Evolutionary conservation across 2,797 vertebrate genomes (phyloP), one percentile per base, ranked within the genome.

Genomic region (Crypturellus tataupa): DNA sequence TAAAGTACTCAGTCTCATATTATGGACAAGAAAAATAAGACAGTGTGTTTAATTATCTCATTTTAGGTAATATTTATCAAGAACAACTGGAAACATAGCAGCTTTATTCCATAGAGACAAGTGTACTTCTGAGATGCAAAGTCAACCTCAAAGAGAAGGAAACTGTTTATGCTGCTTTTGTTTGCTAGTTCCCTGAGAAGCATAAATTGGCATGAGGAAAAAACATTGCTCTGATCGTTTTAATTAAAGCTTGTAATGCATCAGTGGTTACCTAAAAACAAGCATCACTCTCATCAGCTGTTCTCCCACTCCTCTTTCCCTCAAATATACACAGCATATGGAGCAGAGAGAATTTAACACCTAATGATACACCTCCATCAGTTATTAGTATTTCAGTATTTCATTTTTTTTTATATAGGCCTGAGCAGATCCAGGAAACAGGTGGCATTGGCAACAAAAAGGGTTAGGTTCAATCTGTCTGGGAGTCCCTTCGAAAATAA

Each of bases 181-280:
- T 97, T 97, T 95, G 78, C 42, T 75, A 92, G 73, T 76, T 96
- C 75, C 72, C 86, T 87, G 67, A 83, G 86, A 95, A 97, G 89
- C 73, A 96, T 85, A 96, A 68, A 94, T 90, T 97, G 95, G 80
- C 77, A 92, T 64, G 46, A 96, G 65, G 84, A 97, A 97, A 88
- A 80, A 40, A 90, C 47, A 76, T 76, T 85, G 40, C 80, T 75
- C 85, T 92, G 90, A 96, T 90, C 42, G 92, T 96, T 97, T 97
- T 97, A 97, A 98, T 97, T 97, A 97, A 97, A 97, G 82, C 55
- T 95, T 96, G 75, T 55, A 85, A 91, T 64, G 91, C 80, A 86
- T 92, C 86, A 84, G 65, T 92, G 82, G 49, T 59, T 94, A 85
- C 55, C 58, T 89, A 93, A 96, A 94, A 60, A 19, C 71, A 83